phyloP scores from a whole-genome alignment of 2,113 vertebrate genomes.

The Zapornia atra region DNA sequence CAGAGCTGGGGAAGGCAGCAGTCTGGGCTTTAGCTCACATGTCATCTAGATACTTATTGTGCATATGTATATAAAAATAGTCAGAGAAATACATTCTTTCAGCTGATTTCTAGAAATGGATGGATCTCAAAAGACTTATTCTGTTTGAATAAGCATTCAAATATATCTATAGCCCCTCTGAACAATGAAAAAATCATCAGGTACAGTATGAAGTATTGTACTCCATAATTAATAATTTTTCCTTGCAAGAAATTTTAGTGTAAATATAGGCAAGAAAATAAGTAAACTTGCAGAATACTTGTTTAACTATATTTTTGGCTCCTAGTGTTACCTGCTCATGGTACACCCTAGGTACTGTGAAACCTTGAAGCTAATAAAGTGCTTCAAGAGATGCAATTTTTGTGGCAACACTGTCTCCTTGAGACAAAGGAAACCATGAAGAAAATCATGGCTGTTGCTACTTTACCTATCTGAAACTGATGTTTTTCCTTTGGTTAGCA shows the following conservation, averaged over 20 bases:
- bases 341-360: neutral
- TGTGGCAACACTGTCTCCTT: neutral
- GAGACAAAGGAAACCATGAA: neutral
- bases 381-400: neutral
- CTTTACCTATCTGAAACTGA: neutral
- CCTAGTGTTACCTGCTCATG: neutral
- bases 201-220: neutral
- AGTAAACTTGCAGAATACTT: neutral
- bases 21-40: neutral
- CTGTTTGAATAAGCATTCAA: neutral
- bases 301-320: neutral
- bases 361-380: neutral
- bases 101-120: neutral
- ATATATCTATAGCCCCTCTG: neutral
- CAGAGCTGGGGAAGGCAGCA: neutral
- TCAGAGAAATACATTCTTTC: neutral
- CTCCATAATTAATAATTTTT: neutral
- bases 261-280: neutral
- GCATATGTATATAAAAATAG: neutral
- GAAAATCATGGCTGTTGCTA: neutral
- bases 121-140: neutral
- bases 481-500: neutral
- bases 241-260: neutral
- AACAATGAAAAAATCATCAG: neutral
- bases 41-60: neutral